These are phyloP conservation scores for Heterohyrax brucei DNA, from an alignment of 2,797 vertebrate species.

Conservation along the genomic window DNA sequence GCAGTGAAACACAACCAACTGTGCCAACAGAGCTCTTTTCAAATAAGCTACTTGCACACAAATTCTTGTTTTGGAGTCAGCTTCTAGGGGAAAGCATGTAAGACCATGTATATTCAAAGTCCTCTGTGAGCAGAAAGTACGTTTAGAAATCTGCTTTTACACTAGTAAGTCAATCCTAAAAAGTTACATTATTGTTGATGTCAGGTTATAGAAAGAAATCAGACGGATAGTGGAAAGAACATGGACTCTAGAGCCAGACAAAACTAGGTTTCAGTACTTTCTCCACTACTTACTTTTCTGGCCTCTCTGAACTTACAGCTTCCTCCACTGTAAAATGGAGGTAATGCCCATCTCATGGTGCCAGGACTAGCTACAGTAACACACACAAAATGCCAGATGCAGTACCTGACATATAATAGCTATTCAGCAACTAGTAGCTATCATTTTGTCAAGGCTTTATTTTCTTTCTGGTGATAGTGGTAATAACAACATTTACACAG, in stretches of 20 bases:
- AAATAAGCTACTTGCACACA: background rate
- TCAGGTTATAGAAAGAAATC: constrained; percentile 36
- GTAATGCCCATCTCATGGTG: background rate
- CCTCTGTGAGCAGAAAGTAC: background rate
- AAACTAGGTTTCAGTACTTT: constrained; percentile 27
- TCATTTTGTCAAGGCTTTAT: background rate
- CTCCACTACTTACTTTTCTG: background rate
- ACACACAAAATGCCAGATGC: background rate
- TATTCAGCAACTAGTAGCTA: background rate
- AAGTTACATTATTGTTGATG: background rate
- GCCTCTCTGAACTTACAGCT: background rate
- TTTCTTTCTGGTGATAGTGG: background rate
- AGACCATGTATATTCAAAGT: background rate
- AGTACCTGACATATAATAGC: background rate
- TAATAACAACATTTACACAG: background rate
- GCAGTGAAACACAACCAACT: no score
- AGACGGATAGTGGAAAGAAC: background rate
- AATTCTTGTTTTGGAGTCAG: background rate
- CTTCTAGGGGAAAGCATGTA: background rate
- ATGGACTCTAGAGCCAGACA: constrained; percentile 3
- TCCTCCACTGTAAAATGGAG: constrained; percentile 28
- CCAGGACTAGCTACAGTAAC: background rate
- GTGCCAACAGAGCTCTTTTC: background rate
- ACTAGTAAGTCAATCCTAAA: constrained; percentile 24
- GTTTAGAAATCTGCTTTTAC: background rate